phyloP scores from a whole-genome alignment of 1,140 invertebrate species.

The Rhagoletis pomonella region DNA sequence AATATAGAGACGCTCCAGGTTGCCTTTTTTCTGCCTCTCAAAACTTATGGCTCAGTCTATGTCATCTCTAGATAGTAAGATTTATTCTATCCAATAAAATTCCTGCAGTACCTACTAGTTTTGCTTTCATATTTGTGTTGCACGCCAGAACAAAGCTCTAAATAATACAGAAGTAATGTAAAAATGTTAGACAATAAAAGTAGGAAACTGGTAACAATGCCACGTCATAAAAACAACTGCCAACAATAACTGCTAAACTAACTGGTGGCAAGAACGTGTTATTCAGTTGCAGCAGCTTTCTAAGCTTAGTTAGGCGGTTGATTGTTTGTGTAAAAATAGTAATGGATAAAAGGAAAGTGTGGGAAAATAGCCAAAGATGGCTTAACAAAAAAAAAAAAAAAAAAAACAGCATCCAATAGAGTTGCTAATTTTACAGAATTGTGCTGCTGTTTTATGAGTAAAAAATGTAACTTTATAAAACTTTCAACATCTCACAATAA shows the following conservation, averaged over 20 bases:
- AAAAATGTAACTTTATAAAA: conserved; percentile 11
- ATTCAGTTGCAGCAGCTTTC: not conserved
- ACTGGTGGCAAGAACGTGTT: conserved; percentile 44
- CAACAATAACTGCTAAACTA: conserved; percentile 14
- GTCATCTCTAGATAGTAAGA: no score
- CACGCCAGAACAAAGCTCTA: no score
- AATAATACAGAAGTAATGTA: not conserved
- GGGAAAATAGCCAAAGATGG: not conserved
- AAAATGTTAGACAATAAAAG: conserved; percentile 26
- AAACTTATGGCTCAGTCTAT: no score
- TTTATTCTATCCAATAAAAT: no score
- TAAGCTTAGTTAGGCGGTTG: not conserved
- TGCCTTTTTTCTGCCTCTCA: no score
- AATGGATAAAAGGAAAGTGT: not conserved
- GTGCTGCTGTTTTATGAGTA: conserved; percentile 31
- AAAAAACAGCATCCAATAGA: not conserved
- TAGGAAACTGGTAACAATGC: conserved; percentile 34
- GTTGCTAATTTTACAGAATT: conserved; percentile 11
- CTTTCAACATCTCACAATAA: conserved; percentile 15
- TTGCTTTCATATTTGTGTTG: no score
- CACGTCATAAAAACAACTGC: conserved; percentile 42
- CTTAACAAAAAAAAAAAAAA: not conserved
- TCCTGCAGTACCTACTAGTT: no score
- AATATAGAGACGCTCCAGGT: no score
- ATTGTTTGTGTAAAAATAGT: conserved; percentile 7